Base-by-base conservation (phyloP, 1,140 invertebrate species). In the Drosophila fuyamai region DNA sequence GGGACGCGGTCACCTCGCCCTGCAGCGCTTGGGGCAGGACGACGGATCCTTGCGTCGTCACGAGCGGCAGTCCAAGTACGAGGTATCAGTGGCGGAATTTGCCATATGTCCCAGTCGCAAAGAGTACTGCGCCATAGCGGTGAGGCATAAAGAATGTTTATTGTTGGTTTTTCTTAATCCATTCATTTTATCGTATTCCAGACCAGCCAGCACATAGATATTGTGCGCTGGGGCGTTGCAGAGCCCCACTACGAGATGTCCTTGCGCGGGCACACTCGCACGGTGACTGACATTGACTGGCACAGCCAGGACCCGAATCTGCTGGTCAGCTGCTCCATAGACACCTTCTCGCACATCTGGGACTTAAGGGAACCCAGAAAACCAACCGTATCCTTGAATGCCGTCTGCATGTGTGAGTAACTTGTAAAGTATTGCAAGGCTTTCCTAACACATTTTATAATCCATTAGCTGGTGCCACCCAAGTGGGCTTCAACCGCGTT, bases 281-380 rank as follows among this genome's bases (percentile, higher is more conserved):
- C 97, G 8, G 96, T 99, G 9, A 98, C 96, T 85, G 98, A 98
- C 92, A 94, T 99, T 48, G 97, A 98, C 92, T 99, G 98, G 97
- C 97, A 98, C 88, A 95, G 95, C 63, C 96, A 96, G 92, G 96
- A 98, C 91, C 95, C 97, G n/a, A 96, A 98, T 92, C 92, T 98
- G 13, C 93, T 99, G 67, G 97, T 97, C 10, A 97, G 97, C 36
- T 98, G 97, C 89, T 98, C 98, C 23, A 97, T 98, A 40, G 98
- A 99, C 92, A 97, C 97, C 46, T 98, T 96, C 86, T 97, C 98
- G 56, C 96, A 98, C 92, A 94, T 99, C 44, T 99, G 98, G 98
- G 98, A 99, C 91, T 94, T 98, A 9, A 94, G 97, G 90, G 97
- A 98, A 93, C 93, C 96, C 5, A 94, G 96, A 66, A 96, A 96